phyloP scores from a whole-genome alignment of 2,888 invertebrate species.

The Ischnus inquisitorius region DNA sequence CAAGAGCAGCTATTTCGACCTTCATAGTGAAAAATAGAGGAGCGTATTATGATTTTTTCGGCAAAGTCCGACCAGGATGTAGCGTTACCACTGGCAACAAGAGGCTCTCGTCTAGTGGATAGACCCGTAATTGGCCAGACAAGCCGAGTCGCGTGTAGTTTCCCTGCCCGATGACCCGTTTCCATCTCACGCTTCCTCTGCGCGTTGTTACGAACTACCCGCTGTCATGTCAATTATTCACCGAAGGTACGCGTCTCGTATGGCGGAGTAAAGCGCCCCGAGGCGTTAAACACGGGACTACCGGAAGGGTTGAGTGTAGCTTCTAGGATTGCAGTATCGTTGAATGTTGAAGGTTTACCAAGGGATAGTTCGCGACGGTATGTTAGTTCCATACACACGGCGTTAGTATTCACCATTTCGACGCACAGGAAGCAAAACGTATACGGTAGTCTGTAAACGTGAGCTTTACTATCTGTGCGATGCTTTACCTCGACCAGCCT shows the following conservation, averaged over 20 bases:
- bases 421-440: constrained; percentile 11
- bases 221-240: constrained; percentile 41
- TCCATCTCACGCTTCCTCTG: background rate
- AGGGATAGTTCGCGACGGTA: constrained; percentile 20
- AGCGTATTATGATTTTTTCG: background rate
- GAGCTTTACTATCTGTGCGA: constrained; percentile 30
- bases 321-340: constrained; percentile 45
- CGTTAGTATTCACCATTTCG: background rate
- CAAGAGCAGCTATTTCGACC: background rate
- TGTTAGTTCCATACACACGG: background rate
- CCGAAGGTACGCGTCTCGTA: constrained; percentile 34
- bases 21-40: background rate
- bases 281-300: constrained; percentile 42
- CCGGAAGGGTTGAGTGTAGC: constrained; percentile 25
- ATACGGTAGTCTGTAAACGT: constrained; percentile 9
- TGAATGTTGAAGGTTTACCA: constrained; percentile 35
- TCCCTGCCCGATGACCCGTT: background rate
- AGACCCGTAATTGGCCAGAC: background rate
- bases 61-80: background rate
- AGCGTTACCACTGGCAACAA: background rate
- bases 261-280: constrained; percentile 30
- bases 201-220: background rate
- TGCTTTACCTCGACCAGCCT: constrained; percentile 19
- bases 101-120: background rate
- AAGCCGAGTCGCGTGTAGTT: background rate